A percentile compares a stretch with the other conserved stretches of the same genome.
Evolutionary conservation across 2,113 vertebrate genomes (phyloP).

Genomic region (Aramus guarauna): DNA sequence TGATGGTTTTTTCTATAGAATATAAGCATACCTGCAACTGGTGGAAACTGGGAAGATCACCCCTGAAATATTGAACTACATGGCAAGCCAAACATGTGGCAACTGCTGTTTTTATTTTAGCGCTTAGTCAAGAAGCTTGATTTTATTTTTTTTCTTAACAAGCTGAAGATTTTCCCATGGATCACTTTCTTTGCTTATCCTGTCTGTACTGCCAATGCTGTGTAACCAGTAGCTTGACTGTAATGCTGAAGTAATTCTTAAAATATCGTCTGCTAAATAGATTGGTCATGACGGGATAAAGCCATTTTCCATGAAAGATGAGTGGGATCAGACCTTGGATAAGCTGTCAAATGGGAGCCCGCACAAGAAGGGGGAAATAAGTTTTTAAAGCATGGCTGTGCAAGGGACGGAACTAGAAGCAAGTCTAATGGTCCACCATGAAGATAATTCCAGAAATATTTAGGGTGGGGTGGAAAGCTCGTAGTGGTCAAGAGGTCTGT

Average conservation of each 20-base stretch:
- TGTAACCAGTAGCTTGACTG: background rate
- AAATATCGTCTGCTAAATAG: background rate
- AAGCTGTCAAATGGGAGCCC: background rate
- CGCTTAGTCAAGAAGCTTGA: background rate
- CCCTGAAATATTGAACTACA: background rate
- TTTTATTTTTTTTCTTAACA: background rate
- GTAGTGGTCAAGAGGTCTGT: background rate
- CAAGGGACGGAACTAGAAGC: background rate
- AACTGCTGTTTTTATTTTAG: background rate
- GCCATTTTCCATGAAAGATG: background rate
- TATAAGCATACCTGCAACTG: background rate
- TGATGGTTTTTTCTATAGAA: background rate
- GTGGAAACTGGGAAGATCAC: background rate
- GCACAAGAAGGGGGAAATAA: background rate
- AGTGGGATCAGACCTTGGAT: background rate
- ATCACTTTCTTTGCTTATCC: background rate
- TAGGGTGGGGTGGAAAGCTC: background rate
- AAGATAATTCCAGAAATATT: background rate
- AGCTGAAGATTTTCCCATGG: background rate
- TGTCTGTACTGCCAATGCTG: background rate
- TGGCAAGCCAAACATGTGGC: background rate
- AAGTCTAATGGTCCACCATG: background rate
- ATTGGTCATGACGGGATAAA: background rate
- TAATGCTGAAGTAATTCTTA: background rate
- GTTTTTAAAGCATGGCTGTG: rapidly evolving